Percentiles rank a stretch among this genome's conserved stretches.
These are phyloP conservation scores for Mimumesa dahlbomi DNA, from an alignment of 2,888 invertebrate genomes.

Conservation along the genomic window DNA sequence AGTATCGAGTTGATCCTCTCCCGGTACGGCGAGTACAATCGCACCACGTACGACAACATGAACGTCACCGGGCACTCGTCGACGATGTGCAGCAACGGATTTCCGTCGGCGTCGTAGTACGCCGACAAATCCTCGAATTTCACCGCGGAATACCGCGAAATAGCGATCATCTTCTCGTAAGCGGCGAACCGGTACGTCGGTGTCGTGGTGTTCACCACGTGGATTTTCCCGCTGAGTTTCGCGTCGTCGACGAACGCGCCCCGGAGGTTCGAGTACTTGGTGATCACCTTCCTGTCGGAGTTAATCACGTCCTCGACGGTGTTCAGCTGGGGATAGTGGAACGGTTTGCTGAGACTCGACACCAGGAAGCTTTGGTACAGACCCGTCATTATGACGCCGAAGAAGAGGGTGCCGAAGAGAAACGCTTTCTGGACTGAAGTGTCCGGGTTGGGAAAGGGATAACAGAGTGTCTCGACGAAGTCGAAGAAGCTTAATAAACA, in stretches of 20 bases:
- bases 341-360: slow-evolving; percentile 64
- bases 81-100: slow-evolving; percentile 59
- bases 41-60: slow-evolving; percentile 57
- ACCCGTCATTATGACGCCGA: slow-evolving; percentile 59
- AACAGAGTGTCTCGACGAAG: slow-evolving; percentile 52
- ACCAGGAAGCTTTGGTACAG: slow-evolving; percentile 66
- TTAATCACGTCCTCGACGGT: slow-evolving; percentile 63
- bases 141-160: slow-evolving; percentile 50
- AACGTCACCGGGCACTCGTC: slow-evolving; percentile 62
- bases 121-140: slow-evolving; percentile 40
- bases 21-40: slow-evolving; percentile 55
- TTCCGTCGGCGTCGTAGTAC: slow-evolving; percentile 58
- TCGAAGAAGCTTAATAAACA: slow-evolving; percentile 29
- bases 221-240: slow-evolving; percentile 14
- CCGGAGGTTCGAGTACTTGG: slow-evolving; percentile 68
- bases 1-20: slow-evolving; percentile 59
- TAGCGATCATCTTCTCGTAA: slow-evolving; percentile 35
- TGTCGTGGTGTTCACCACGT: slow-evolving; percentile 6
- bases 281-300: slow-evolving; percentile 57
- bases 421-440: slow-evolving; percentile 55
- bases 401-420: slow-evolving; percentile 58
- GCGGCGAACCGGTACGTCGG: slow-evolving; percentile 53
- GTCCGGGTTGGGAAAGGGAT: slow-evolving; percentile 52
- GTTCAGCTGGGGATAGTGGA: slow-evolving; percentile 60
- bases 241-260: slow-evolving; percentile 45